Percentiles rank a stretch among this genome's conserved stretches.
These are phyloP conservation scores for Strix uralensis DNA, from an alignment of 2,113 vertebrate species.

Conservation along the genomic window DNA sequence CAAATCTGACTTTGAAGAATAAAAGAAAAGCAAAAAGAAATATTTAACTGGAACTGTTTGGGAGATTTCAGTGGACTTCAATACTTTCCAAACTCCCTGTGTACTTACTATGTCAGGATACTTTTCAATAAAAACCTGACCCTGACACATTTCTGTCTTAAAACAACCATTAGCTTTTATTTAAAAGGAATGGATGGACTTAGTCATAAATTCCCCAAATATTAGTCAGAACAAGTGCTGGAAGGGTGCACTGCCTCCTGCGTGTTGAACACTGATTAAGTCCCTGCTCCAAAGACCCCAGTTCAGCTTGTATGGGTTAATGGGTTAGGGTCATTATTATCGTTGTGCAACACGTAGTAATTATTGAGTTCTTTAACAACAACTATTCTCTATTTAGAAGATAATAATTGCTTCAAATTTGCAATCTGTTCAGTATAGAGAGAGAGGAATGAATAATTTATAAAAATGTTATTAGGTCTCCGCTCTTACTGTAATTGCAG, in stretches of 20 bases:
- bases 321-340: background rate
- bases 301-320: background rate
- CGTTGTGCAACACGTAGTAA: background rate
- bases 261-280: background rate
- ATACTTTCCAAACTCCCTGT: background rate
- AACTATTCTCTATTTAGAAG: background rate
- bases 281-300: background rate
- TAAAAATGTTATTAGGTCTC: background rate
- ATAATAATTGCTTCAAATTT: constrained; percentile 11
- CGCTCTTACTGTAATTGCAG: background rate
- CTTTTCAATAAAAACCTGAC: constrained; percentile 19
- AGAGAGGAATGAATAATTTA: constrained; percentile 18
- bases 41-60: background rate
- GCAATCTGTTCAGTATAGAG: background rate
- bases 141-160: background rate
- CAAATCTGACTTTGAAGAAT: background rate
- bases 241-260: background rate
- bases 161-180: background rate
- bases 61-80: background rate
- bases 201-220: background rate
- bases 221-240: background rate
- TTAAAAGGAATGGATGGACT: background rate
- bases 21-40: background rate
- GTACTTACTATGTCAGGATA: background rate
- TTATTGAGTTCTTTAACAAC: background rate